Base-by-base conservation (phyloP, 2,797 vertebrate species). In the Champsocephalus esox region DNA sequence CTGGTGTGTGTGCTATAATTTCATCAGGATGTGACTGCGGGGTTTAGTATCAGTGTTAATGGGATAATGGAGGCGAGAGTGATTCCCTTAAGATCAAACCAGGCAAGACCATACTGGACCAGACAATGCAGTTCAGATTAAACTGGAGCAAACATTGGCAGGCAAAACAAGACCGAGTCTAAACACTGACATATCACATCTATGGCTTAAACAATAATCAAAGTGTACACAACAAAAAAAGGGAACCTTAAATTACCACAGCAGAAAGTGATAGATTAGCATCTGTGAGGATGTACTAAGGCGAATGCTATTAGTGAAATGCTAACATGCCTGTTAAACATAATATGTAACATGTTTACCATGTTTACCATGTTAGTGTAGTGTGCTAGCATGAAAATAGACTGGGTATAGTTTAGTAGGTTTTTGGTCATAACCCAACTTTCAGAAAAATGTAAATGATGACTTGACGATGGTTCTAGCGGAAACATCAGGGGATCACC, bases 41-140 rank as follows among this genome's bases (percentile, higher is more conserved):
- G 73, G 79, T 79, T 91, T 79, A 59, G 73, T 81, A 73, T 79
- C 52, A 85, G 56, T 79, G 79, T 81, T 91, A 77, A 87, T 84
- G 70, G 71, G 69, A 80, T 87, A 82, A 87, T 84, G 62, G 80
- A 75, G 57, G 49, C 48, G 1, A 59, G 71, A 69, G 61, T 43
- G 65, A 75, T 65, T 80, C 70, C 59, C 64, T 71, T 77, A 57
- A 51, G 59, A 85, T 79, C 52, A 71, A 85, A 78, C 58, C 52
- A 69, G 16, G 16, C 28, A 59, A 75, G 51, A 64, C 65, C 50
- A 68, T 68, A 63, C 72, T 66, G 59, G 58, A 70, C 5, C 71
- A 76, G 54, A 80, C 68, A 70, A 73, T 34, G 57, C 58, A 62
- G 5, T 21, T 55, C 48, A 3, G 67, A 71, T 34, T 59, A 61